Percentiles rank a stretch among this genome's conserved stretches.
These are phyloP conservation scores for Varanus salvator DNA, from an alignment of 2,113 vertebrate species.

Conservation along the genomic window DNA sequence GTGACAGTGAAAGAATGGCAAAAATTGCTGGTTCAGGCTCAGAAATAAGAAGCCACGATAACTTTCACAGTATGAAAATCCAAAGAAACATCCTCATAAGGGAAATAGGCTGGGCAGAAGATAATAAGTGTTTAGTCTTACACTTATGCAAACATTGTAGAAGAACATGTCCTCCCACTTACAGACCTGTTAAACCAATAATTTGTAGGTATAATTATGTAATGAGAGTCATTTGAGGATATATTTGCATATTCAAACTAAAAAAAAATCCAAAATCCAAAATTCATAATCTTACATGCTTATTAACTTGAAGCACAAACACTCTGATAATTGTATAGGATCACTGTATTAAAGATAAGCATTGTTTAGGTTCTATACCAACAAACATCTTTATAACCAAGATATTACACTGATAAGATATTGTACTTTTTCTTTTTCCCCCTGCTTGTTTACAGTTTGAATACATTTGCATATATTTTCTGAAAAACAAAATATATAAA, in stretches of 20 bases:
- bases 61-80: background rate
- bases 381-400: background rate
- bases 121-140: background rate
- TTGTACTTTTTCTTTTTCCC: conserved; percentile 12
- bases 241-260: background rate
- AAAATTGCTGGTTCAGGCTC: background rate
- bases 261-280: background rate
- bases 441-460: background rate
- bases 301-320: conserved; percentile 19
- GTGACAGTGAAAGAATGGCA: background rate
- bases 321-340: conserved; percentile 27
- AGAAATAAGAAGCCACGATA: background rate
- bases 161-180: background rate
- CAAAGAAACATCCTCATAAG: background rate
- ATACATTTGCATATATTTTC: conserved; percentile 10
- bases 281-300: conserved; percentile 12
- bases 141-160: background rate
- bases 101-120: background rate
- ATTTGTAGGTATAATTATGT: background rate
- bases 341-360: background rate
- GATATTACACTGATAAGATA: background rate
- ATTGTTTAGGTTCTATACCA: background rate
- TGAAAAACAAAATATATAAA: background rate
- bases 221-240: background rate
- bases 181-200: too few relatives aligned